Percentiles rank a stretch among this genome's conserved stretches.
Conservation (phyloP, 2,113 vertebrate genomes). For the Hemibagrus wyckioides region DNA sequence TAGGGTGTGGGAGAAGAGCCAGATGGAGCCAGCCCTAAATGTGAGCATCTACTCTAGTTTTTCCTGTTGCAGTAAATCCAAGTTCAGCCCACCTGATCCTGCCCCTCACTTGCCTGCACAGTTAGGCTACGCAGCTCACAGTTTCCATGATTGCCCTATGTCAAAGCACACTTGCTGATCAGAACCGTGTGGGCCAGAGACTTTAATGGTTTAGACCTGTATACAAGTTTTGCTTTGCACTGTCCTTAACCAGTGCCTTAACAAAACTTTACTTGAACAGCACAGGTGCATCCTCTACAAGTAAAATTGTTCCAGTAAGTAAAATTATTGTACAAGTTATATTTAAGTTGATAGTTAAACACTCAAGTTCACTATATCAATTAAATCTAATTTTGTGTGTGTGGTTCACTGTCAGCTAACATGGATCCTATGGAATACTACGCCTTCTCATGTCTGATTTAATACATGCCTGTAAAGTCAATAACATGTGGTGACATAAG, state of each 20-base stretch:
- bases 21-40: slow-evolving; percentile 44
- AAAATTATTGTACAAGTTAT: background rate
- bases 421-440: background rate
- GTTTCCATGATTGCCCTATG: background rate
- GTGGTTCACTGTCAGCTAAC: background rate
- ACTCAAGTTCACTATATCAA: background rate
- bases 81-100: slow-evolving; percentile 30
- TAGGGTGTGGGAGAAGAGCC: slow-evolving; percentile 56
- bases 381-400: background rate
- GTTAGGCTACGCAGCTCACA: background rate
- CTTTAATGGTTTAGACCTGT: slow-evolving; percentile 40
- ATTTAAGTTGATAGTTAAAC: background rate
- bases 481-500: background rate
- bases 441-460: background rate
- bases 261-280: background rate
- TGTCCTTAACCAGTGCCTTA: background rate
- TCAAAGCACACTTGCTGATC: slow-evolving; percentile 14
- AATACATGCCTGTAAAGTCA: background rate
- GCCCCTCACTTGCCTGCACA: slow-evolving; percentile 53
- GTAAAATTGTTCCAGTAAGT: background rate
- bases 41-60: slow-evolving; percentile 47
- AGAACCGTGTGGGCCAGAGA: background rate
- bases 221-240: background rate
- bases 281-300: background rate
- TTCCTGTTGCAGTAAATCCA: slow-evolving; percentile 49